Conservation (phyloP, 2,888 invertebrate genomes). For the Polydrusus pterygomalis region DNA sequence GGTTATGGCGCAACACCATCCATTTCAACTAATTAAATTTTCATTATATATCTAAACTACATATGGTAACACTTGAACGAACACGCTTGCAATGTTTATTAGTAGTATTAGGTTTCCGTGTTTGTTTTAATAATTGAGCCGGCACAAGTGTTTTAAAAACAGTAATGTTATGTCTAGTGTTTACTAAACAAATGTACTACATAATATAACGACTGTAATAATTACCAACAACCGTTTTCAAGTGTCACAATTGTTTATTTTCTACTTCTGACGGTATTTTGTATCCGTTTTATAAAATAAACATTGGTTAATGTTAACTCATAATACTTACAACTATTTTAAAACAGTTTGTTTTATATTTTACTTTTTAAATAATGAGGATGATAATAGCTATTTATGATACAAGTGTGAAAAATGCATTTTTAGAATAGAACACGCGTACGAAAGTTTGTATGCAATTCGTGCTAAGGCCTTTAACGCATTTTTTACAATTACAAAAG, state of each 20-base stretch:
- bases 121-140: conserved; percentile 48
- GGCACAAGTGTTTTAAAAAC: conserved; percentile 42
- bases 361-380: no score
- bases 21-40: background rate
- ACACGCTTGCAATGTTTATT: conserved; percentile 33
- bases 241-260: conserved; percentile 17
- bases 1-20: no score
- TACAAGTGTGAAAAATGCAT: no score
- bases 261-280: conserved; percentile 14
- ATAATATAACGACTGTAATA: conserved; percentile 30
- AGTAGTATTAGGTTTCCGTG: conserved; percentile 43
- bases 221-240: conserved; percentile 20
- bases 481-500: no score
- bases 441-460: no score
- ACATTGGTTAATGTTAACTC: conserved; percentile 5
- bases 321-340: background rate
- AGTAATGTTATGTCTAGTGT: conserved; percentile 31
- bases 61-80: conserved; percentile 9
- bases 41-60: background rate
- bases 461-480: no score
- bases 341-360: no score
- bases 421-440: no score
- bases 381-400: no score
- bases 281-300: conserved; percentile 6
- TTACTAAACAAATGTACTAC: conserved; percentile 46